Evolutionary conservation across 2,797 vertebrate genomes (phyloP).

Genomic region (Peromyscus eremicus): DNA sequence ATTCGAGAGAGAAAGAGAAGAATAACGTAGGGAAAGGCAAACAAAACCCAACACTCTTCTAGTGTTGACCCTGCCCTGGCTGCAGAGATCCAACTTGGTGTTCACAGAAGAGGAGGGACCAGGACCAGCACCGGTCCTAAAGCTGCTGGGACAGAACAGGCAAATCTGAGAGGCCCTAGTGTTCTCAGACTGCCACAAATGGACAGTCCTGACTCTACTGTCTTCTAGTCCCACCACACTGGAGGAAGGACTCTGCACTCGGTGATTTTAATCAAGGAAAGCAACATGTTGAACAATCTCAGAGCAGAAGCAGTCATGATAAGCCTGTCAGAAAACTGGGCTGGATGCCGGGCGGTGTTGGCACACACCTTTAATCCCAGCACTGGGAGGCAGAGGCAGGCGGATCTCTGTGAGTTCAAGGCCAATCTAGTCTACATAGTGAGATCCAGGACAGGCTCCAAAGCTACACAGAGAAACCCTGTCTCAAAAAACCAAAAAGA

Average conservation of each 20-base stretch:
- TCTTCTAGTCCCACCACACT: neutral
- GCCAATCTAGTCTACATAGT: too few species aligned
- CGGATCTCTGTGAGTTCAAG: too few species aligned
- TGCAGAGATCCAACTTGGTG: neutral
- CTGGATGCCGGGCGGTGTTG: too few species aligned
- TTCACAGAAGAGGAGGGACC: neutral
- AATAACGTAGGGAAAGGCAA: neutral
- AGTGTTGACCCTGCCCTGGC: neutral
- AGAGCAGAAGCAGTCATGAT: neutral
- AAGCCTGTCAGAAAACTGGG: neutral
- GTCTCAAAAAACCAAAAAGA: too few species aligned
- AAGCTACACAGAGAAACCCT: too few species aligned
- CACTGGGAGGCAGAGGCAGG: too few species aligned
- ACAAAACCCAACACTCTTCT: conserved; percentile 9
- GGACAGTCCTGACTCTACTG: neutral
- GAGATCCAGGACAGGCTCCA: too few species aligned
- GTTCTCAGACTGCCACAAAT: neutral
- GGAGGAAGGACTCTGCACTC: neutral
- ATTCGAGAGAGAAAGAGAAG: neutral
- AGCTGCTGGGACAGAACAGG: neutral
- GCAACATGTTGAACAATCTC: neutral
- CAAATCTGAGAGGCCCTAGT: neutral
- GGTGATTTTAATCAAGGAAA: neutral
- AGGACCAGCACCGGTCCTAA: neutral
- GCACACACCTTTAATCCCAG: too few species aligned